Conservation (phyloP, 1,140 invertebrate genomes). For the Hermetia illucens region DNA sequence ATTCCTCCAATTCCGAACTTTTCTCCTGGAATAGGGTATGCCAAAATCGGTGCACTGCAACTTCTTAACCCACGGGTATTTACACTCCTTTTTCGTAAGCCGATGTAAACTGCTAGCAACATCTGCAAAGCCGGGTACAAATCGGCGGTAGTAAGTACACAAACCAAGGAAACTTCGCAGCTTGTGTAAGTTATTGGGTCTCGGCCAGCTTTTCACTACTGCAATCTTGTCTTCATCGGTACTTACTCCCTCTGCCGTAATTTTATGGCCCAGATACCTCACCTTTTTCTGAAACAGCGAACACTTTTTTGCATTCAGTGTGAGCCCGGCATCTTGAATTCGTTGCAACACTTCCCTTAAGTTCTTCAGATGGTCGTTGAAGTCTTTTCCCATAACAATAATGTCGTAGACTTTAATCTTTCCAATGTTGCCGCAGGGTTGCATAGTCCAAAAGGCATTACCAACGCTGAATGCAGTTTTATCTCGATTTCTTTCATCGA, state of each 20-base stretch:
- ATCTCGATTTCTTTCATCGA: too few species aligned
- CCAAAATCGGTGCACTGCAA: constrained; percentile 1
- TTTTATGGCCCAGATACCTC: too few species aligned
- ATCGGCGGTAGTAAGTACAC: constrained; percentile 2
- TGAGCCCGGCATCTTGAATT: constrained; percentile 1
- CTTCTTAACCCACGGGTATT: neutral
- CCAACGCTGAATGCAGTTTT: too few species aligned
- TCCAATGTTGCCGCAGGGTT: too few species aligned
- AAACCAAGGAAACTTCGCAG: constrained; percentile 3
- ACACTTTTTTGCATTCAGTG: constrained; percentile 2
- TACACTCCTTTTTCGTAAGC: neutral
- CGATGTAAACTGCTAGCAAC: too few species aligned
- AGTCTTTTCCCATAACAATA: constrained; percentile 7
- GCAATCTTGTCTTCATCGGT: constrained; percentile 3
- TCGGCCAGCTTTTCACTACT: neutral
- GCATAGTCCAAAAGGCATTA: too few species aligned
- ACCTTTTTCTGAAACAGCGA: neutral
- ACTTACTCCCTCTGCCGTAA: constrained; percentile 2
- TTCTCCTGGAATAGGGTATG: neutral
- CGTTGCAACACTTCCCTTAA: constrained; percentile 1
- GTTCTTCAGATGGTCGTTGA: constrained; percentile 4
- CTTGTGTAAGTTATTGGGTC: neutral
- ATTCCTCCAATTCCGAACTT: constrained; percentile 11
- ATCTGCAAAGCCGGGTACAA: too few species aligned
- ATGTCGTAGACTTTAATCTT: too few species aligned